Conservation (phyloP, 2,888 invertebrate genomes). For the Drosophila longiperda region DNA sequence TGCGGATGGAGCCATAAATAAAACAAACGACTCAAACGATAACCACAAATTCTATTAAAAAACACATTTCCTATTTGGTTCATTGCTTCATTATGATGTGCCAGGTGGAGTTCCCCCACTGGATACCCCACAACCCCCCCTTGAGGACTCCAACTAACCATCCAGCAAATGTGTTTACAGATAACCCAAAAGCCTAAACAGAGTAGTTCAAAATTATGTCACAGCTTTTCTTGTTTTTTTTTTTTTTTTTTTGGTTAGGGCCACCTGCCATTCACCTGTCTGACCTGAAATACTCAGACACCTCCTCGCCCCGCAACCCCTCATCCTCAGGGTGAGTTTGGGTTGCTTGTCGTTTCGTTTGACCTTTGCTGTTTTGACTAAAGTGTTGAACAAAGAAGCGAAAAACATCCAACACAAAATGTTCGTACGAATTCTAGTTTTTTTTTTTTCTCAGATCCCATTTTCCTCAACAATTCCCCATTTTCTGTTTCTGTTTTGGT, state of each 20-base stretch:
- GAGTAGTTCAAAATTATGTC: constrained; percentile 57
- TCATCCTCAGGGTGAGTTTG: neutral
- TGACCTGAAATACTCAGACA: constrained; percentile 31
- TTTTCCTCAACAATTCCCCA: constrained; percentile 4
- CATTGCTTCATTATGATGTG: constrained; percentile 68
- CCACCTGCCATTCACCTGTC: constrained; percentile 38
- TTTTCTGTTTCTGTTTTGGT: constrained; percentile 5
- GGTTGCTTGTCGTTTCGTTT: constrained; percentile 38
- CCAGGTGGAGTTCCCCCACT: constrained; percentile 20
- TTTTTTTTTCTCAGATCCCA: constrained; percentile 13
- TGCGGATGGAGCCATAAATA: constrained; percentile 52
- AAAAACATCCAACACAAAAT: constrained; percentile 45
- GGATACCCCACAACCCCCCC: neutral
- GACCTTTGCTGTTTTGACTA: constrained; percentile 59
- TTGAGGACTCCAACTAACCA: constrained; percentile 32
- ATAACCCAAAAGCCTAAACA: constrained; percentile 39
- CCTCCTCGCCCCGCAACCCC: constrained; percentile 4
- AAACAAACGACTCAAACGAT: constrained; percentile 63
- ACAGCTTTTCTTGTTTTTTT: constrained; percentile 39
- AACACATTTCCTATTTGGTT: constrained; percentile 48
- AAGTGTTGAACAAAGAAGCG: constrained; percentile 48
- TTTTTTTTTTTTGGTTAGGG: constrained; percentile 4
- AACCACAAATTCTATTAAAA: constrained; percentile 70
- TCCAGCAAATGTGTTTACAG: constrained; percentile 51
- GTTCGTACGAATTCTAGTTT: constrained; percentile 24